Evolutionary conservation across 2,888 invertebrate species (phyloP).

Genomic region (Erebia epiphron): DNA sequence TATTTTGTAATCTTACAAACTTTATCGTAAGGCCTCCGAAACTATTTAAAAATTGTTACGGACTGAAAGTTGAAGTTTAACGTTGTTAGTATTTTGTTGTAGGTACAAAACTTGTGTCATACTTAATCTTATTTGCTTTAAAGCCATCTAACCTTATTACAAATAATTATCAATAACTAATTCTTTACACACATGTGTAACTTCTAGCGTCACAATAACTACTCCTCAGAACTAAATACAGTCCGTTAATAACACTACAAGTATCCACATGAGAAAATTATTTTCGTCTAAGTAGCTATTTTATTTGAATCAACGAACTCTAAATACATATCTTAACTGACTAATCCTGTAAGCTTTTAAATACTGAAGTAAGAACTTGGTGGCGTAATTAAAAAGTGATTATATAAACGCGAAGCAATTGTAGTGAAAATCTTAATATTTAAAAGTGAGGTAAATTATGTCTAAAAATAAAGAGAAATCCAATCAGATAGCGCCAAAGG

Average conservation of each 20-base stretch:
- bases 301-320: background rate
- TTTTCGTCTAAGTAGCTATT: background rate
- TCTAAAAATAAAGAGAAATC: constrained; percentile 75
- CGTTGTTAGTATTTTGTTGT: background rate
- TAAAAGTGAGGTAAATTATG: constrained; percentile 45
- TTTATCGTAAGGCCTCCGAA: too few species aligned
- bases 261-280: constrained; percentile 47
- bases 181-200: constrained; percentile 54
- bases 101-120: background rate
- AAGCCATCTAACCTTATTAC: constrained; percentile 49
- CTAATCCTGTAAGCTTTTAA: background rate
- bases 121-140: background rate
- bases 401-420: constrained; percentile 19
- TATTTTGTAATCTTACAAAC: too few species aligned
- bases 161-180: constrained; percentile 55
- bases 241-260: constrained; percentile 53
- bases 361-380: background rate
- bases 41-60: too few species aligned
- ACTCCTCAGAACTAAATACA: constrained; percentile 46
- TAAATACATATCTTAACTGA: background rate
- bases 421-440: constrained; percentile 5
- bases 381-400: constrained; percentile 21
- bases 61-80: background rate
- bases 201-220: constrained; percentile 44
- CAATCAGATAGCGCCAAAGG: constrained; percentile 64